phyloP scores from a whole-genome alignment of 2,113 vertebrate species.

The Oxyura jamaicensis region DNA sequence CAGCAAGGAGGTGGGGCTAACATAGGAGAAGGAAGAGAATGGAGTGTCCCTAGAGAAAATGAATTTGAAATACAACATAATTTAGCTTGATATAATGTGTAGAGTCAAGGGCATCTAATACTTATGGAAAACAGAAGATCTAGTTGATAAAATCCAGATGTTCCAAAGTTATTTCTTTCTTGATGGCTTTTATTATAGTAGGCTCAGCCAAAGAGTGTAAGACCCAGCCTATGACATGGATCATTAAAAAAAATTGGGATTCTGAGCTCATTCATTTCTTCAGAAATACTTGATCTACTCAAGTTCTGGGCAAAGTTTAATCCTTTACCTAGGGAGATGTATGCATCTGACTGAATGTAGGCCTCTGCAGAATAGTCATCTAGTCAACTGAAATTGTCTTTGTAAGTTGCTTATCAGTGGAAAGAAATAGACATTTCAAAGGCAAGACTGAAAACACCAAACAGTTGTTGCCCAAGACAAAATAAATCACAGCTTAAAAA shows the following conservation, averaged over 20 bases:
- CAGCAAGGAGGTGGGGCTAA: background rate
- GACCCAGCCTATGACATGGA: background rate
- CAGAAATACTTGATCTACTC: background rate
- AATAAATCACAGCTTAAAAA: background rate
- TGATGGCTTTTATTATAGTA: background rate
- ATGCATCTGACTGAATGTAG: background rate
- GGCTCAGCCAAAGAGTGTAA: background rate
- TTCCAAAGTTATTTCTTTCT: background rate
- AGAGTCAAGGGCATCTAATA: background rate
- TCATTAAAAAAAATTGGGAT: background rate
- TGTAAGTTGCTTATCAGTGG: background rate
- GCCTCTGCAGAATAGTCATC: background rate
- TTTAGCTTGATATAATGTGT: background rate
- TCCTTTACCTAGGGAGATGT: background rate
- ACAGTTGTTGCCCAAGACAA: background rate
- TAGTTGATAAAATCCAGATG: slow-evolving; percentile 14
- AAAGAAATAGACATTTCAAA: background rate
- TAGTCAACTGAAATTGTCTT: background rate
- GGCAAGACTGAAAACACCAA: background rate
- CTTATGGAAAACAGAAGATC: background rate
- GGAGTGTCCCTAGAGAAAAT: background rate
- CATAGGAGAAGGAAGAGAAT: background rate
- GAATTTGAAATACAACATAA: background rate
- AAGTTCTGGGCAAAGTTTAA: background rate
- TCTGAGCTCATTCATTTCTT: background rate